These are phyloP conservation scores for Proisotoma minuta DNA, from an alignment of 2,888 invertebrate genomes.

Conservation along the genomic window DNA sequence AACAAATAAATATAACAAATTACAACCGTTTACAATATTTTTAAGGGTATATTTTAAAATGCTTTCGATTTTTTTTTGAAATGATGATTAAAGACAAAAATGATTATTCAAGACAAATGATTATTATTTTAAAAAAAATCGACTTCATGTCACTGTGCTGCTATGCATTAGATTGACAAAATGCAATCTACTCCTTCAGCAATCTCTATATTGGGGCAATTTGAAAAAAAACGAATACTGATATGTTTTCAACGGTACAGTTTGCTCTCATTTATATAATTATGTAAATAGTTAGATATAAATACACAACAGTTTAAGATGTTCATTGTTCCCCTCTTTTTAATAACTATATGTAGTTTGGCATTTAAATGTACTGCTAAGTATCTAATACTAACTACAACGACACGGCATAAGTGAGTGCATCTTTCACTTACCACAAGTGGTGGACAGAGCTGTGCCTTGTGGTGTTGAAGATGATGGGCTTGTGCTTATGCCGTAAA, in stretches of 20 bases:
- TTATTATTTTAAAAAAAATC: constrained; percentile 3
- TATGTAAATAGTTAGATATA: too few species aligned
- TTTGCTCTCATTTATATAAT: too few species aligned
- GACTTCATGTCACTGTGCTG: neutral
- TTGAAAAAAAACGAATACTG: too few species aligned
- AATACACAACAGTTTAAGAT: too few species aligned
- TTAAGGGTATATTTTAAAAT: constrained; percentile 7
- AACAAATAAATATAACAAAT: constrained; percentile 6
- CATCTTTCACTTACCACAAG: constrained; percentile 43
- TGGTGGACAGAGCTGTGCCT: constrained; percentile 27
- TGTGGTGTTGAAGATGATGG: constrained; percentile 17
- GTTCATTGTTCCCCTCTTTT: too few species aligned
- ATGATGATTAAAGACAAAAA: constrained; percentile 12
- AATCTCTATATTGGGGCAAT: neutral
- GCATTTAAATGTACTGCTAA: too few species aligned
- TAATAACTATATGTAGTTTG: too few species aligned
- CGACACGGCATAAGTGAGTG: constrained; percentile 12
- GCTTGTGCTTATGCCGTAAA: constrained; percentile 38
- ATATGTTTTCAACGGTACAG: too few species aligned
- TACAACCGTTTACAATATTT: too few species aligned
- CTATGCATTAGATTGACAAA: neutral
- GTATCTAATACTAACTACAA: too few species aligned
- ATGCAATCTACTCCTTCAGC: neutral
- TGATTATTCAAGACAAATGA: constrained; percentile 7
- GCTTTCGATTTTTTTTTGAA: constrained; percentile 3